These are phyloP conservation scores for Rhaphigaster nebulosa DNA, from an alignment of 2,888 invertebrate genomes.

Conservation along the genomic window DNA sequence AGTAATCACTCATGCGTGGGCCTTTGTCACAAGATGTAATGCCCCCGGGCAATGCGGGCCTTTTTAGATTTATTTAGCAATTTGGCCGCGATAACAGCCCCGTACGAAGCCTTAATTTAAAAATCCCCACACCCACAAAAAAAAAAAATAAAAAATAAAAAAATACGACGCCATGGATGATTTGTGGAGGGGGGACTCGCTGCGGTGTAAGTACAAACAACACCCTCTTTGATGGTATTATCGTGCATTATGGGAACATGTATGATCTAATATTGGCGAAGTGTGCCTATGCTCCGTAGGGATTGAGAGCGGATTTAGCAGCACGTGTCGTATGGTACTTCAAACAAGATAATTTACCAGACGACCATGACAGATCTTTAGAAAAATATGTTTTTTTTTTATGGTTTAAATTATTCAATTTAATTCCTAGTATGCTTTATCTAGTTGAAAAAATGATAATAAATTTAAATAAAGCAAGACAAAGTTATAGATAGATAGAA, in stretches of 20 bases:
- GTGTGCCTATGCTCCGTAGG: neutral
- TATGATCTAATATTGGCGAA: neutral
- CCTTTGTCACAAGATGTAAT: neutral
- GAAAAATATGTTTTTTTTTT: no score
- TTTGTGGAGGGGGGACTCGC: neutral
- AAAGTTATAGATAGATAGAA: no score
- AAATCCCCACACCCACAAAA: neutral
- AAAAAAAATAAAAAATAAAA: neutral
- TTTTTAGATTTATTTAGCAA: slow-evolving; percentile 43
- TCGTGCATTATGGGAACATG: neutral
- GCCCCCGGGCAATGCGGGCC: neutral
- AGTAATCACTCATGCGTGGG: neutral
- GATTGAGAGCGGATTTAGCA: neutral
- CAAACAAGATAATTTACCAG: neutral
- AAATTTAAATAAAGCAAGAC: no score
- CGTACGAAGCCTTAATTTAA: slow-evolving; percentile 9
- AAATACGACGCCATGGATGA: neutral
- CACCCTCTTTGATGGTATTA: neutral
- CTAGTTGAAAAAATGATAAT: no score
- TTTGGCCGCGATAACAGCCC: slow-evolving; percentile 1
- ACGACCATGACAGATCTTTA: no score
- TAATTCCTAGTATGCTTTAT: no score
- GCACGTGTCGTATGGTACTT: neutral
- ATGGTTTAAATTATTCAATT: no score
- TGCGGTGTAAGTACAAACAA: neutral